Evolutionary conservation across 2,888 invertebrate species (phyloP), one percentile per base, ranked within the genome.

Genomic region (Gibbula magus): DNA sequence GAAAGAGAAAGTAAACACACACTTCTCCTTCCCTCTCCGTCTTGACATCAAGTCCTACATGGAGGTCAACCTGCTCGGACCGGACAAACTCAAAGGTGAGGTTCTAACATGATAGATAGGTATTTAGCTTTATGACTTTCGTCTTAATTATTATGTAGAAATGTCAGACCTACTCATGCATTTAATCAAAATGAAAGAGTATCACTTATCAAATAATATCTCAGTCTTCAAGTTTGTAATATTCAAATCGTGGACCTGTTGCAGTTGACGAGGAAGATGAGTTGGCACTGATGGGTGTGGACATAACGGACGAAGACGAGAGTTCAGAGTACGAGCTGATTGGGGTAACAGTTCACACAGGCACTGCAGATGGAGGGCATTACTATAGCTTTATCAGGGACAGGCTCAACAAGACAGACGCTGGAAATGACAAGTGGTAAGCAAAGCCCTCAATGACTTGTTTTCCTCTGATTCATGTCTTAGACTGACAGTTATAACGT

Each of bases 361-460:
- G 98, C n/a, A 98, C 98, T 0, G 98, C 98, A 0, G 98, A 98
- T 93, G 98, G 98, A 78, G 98, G 98, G 0, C 98, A 98, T 93
- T 98, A 98, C 93, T 98, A 98, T 93, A 93, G 93, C 96, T 98
- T 98, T 93, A 98, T 98, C 83, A 95, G 97, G 85, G 98, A 98
- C 93, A 94, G 97, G 53, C 95, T 95, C 81, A 89, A 89, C 83
- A 86, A 87, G 79, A 85, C 89, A 29, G 94, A 94, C 0, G 93
- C 94, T 0, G 95, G 94, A 75, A 95, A 96, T 89, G 98, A 98
- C 93, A 97, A 97, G 88, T 98, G 98, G 98, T 92, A 79, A 85
- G 85, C 87, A 2, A 52, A n/a, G 22, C 2, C 25, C 13, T 45
- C 1, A 45, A 10, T 45, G 8, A 45, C 56, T 53, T 7, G 4